Evolutionary conservation across 2,797 vertebrate genomes (phyloP).

Genomic region (Channa striata): DNA sequence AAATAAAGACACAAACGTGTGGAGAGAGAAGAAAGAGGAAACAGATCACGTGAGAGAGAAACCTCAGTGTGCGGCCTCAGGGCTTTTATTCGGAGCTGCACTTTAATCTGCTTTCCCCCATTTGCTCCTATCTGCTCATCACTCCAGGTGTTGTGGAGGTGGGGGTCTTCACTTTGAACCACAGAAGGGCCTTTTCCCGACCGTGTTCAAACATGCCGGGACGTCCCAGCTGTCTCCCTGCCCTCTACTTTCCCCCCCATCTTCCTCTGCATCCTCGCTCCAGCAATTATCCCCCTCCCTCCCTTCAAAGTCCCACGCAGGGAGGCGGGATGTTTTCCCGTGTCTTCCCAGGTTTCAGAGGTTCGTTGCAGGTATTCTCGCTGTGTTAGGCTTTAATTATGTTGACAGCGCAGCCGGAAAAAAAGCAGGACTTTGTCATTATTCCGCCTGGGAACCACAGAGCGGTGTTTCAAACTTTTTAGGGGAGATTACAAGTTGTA

Average conservation of each 20-base stretch:
- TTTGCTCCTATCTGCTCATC: conserved; percentile 37
- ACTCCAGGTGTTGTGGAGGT: conserved; percentile 74
- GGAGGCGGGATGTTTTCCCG: conserved; percentile 52
- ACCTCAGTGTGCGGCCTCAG: conserved; percentile 20
- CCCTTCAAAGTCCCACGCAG: conserved; percentile 30
- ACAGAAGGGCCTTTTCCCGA: conserved; percentile 60
- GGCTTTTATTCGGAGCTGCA: conserved; percentile 35
- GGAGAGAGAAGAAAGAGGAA: conserved; percentile 18
- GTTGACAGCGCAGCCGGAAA: conserved; percentile 59
- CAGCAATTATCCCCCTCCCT: conserved; percentile 42
- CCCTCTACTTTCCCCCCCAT: conserved; percentile 25
- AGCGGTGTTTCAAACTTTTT: conserved; percentile 58
- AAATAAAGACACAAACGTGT: conserved; percentile 15
- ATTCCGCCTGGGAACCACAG: conserved; percentile 51
- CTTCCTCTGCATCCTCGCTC: conserved; percentile 43
- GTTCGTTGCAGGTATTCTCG: conserved; percentile 21
- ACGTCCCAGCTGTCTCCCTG: conserved; percentile 60
- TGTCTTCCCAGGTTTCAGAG: conserved; percentile 34
- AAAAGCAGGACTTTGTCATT: conserved; percentile 56
- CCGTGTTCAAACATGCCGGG: conserved; percentile 70
- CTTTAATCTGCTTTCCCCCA: conserved; percentile 40
- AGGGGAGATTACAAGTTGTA: conserved; percentile 62
- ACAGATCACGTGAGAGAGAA: neutral
- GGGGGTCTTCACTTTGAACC: conserved; percentile 80
- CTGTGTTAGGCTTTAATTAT: conserved; percentile 61